phyloP scores from a whole-genome alignment of 1,140 invertebrate genomes.

The Trialeurodes vaporariorum region DNA sequence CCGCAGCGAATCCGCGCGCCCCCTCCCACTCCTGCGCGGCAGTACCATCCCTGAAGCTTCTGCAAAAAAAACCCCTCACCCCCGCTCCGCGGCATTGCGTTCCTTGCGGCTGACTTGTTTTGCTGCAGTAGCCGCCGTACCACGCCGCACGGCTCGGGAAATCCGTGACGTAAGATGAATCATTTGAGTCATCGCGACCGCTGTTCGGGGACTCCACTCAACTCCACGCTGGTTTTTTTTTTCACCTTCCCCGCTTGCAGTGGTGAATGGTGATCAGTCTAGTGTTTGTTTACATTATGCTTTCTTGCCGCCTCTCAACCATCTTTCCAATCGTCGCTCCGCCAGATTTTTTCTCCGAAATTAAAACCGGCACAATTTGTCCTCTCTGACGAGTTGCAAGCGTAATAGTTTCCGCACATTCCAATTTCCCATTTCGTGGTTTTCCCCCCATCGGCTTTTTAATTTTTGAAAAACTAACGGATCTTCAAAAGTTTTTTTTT shows the following conservation, averaged over 20 bases:
- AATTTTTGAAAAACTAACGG: neutral
- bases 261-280: too few species aligned
- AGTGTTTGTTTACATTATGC: neutral
- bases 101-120: too few species aligned
- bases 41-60: neutral
- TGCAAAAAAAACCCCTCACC: neutral
- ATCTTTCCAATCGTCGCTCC: neutral
- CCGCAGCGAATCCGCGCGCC: too few species aligned
- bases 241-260: neutral
- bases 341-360: neutral
- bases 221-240: neutral
- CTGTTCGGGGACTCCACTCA: too few species aligned
- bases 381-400: too few species aligned
- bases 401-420: neutral
- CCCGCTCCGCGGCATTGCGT: neutral
- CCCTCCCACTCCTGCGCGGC: neutral
- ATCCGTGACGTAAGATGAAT: neutral
- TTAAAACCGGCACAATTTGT: too few species aligned
- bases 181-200: neutral
- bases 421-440: neutral
- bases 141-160: neutral
- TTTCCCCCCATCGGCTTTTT: neutral
- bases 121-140: too few species aligned
- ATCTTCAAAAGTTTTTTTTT: too few species aligned
- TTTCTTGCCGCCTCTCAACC: neutral